Evolutionary conservation across 2,888 invertebrate species (phyloP).

Genomic region (Lumbricus terrestris): DNA sequence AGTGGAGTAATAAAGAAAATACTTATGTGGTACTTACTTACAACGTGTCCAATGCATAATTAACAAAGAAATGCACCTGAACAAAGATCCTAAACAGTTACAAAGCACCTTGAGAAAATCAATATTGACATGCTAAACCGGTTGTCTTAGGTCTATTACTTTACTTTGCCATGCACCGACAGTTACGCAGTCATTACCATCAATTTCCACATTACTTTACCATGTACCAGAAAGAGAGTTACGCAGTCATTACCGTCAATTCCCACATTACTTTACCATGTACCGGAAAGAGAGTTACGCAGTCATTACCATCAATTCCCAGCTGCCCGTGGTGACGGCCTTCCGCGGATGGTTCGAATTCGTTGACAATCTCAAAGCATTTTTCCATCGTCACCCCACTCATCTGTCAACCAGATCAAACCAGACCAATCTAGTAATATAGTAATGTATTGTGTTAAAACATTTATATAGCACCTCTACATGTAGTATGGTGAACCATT

Average conservation of each 20-base stretch:
- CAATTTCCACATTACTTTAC: neutral
- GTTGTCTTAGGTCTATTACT: neutral
- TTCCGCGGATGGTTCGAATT: slow-evolving; percentile 64
- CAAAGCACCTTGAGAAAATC: neutral
- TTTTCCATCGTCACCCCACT: slow-evolving; percentile 62
- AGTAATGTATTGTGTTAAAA: too few relatives aligned
- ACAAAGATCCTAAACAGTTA: neutral
- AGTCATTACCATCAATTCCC: slow-evolving; percentile 63
- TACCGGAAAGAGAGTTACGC: neutral
- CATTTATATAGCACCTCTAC: too few relatives aligned
- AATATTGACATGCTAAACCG: neutral
- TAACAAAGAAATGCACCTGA: neutral
- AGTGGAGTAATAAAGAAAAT: too few relatives aligned
- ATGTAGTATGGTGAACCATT: too few relatives aligned
- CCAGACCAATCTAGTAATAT: neutral
- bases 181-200: too few relatives aligned
- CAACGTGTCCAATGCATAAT: too few relatives aligned
- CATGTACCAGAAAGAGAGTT: too few relatives aligned
- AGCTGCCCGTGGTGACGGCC: slow-evolving; percentile 62
- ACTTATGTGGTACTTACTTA: too few relatives aligned
- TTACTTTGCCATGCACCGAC: neutral
- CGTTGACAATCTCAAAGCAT: slow-evolving; percentile 63
- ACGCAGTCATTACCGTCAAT: too few relatives aligned
- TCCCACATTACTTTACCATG: neutral
- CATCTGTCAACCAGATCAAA: slow-evolving; percentile 57